phyloP scores from a whole-genome alignment of 2,888 invertebrate genomes.

The Eurois occulta region DNA sequence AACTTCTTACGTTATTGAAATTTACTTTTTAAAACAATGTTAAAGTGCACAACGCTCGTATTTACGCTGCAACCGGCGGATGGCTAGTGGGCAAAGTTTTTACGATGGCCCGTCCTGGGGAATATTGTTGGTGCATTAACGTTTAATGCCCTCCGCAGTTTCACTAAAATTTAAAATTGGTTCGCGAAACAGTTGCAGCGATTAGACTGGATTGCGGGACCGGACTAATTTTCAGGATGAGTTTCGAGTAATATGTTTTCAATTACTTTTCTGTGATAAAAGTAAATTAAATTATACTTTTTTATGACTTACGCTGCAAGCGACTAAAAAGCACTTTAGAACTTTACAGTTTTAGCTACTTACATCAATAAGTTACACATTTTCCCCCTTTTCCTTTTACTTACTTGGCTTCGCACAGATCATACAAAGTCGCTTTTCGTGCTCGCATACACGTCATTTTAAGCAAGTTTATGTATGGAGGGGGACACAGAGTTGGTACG shows the following conservation, averaged over 20 bases:
- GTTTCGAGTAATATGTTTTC: constrained; percentile 61
- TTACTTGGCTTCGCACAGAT: constrained; percentile 50
- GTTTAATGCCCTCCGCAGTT: constrained; percentile 84
- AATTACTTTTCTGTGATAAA: constrained; percentile 63
- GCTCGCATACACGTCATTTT: constrained; percentile 60
- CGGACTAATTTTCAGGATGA: constrained; percentile 73
- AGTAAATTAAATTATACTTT: constrained; percentile 56
- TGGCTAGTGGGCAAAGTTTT: constrained; percentile 86
- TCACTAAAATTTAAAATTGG: constrained; percentile 86
- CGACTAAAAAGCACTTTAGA: constrained; percentile 39
- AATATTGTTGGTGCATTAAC: constrained; percentile 88
- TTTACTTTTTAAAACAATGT: constrained; percentile 87
- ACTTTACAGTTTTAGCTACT: constrained; percentile 26
- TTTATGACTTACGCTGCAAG: constrained; percentile 33
- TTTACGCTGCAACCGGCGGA: constrained; percentile 73
- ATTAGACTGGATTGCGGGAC: constrained; percentile 78
- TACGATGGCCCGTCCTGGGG: constrained; percentile 83
- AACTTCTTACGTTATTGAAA: constrained; percentile 87
- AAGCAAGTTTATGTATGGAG: constrained; percentile 71
- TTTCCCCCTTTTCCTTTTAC: constrained; percentile 36
- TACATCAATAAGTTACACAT: constrained; percentile 45
- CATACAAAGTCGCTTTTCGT: constrained; percentile 58
- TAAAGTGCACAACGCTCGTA: constrained; percentile 80
- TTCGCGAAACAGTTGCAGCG: constrained; percentile 79
- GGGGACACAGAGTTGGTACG: constrained; percentile 73